These are phyloP conservation scores for Papilio polytes DNA, from an alignment of 1,140 invertebrate genomes.

Conservation along the genomic window DNA sequence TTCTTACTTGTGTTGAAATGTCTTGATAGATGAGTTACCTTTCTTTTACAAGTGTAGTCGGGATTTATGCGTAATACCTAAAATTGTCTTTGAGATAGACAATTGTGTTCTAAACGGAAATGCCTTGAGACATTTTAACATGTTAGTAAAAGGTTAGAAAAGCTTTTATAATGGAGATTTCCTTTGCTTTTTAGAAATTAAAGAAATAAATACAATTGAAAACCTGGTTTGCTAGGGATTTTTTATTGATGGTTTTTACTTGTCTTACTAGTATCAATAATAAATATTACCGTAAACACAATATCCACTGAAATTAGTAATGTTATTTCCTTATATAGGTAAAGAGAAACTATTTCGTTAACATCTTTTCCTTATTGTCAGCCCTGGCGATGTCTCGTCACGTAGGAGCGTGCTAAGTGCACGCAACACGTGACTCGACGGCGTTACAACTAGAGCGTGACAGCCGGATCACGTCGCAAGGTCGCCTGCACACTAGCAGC, in stretches of 20 bases:
- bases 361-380: not conserved
- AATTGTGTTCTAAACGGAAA: not conserved
- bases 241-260: not conserved
- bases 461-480: constrained; percentile 24
- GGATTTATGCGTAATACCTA: not conserved
- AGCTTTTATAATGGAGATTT: not conserved
- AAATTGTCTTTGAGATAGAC: not conserved
- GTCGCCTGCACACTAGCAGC: constrained; percentile 27
- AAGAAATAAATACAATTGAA: too few species aligned
- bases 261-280: not conserved
- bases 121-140: not conserved
- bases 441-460: constrained; percentile 29
- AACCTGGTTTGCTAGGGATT: too few species aligned
- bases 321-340: not conserved
- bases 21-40: not conserved
- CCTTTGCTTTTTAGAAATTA: too few species aligned
- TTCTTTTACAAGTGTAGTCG: not conserved
- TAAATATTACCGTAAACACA: not conserved
- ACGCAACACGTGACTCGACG: constrained; percentile 34
- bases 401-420: constrained; percentile 34
- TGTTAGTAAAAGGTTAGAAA: not conserved
- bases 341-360: not conserved
- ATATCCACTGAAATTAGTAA: not conserved
- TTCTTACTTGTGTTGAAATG: not conserved
- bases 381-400: constrained; percentile 22